Evolutionary conservation across 2,888 invertebrate species (phyloP), one percentile per base, ranked within the genome.

Genomic region (Diarsia dahlii): DNA sequence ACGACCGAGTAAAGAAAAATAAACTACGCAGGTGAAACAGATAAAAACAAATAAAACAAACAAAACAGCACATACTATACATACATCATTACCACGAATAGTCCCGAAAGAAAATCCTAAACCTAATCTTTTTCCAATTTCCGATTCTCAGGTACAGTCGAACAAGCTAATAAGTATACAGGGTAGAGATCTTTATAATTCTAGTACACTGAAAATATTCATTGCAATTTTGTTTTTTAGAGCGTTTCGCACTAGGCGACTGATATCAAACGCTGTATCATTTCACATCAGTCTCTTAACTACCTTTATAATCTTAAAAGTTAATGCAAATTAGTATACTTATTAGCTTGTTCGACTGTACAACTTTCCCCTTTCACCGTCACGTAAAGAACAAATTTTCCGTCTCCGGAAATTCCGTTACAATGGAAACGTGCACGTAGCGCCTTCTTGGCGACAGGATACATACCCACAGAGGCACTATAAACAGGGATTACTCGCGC

Each of bases 391-490:
- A n/a, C 54, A 10, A 54, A 28, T 72, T 72, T 63, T 63, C 54
- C 15, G 2, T 23, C n/a, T 28, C 48, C 2, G 48, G 58, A 76
- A 74, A 70, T 52, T 3, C 10, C 6, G 20, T 54, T n/a, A 83
- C 81, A 91, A 90, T 90, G 94, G 89, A 90, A 90, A 91, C 87
- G 50, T 60, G 12, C 69, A 63, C 64, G 76, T 81, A 93, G 92
- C 93, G 93, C 93, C 93, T 90, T 84, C 89, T 87, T 87, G 90
- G 89, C 90, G 91, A 91, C 94, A 92, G 92, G 92, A 93, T 90
- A 88, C 87, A 86, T 78, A 86, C 84, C 54, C 65, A 83, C 85
- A 87, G 86, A 85, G 87, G 86, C 90, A 82, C 85, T 86, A 87
- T 89, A 92, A 91, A 92, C 91, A 90, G 73, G 88, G 90, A 90